phyloP scores from a whole-genome alignment of 2,797 vertebrate genomes.

The Xenopus petersii region DNA sequence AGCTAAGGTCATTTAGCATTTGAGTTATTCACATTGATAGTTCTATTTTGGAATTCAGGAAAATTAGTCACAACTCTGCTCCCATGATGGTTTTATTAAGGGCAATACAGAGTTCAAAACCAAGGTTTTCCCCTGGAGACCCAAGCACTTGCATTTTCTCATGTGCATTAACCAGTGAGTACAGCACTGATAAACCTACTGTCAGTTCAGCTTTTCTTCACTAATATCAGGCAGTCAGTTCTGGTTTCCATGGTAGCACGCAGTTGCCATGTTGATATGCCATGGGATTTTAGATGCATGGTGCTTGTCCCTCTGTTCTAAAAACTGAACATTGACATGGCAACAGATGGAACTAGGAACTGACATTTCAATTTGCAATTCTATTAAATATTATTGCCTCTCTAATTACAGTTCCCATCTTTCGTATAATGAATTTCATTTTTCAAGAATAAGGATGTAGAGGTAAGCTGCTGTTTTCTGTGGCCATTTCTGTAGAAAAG shows the following conservation, averaged over 20 bases:
- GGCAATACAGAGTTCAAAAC: neutral
- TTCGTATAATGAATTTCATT: too few relatives aligned
- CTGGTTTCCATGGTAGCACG: slow-evolving; percentile 37
- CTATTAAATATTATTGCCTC: neutral
- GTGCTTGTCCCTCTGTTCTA: slow-evolving; percentile 1
- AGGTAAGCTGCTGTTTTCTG: too few relatives aligned
- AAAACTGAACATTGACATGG: slow-evolving; percentile 5
- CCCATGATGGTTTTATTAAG: slow-evolving; percentile 2
- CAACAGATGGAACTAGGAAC: slow-evolving; percentile 22
- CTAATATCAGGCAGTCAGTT: slow-evolving; percentile 21
- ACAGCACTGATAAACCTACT: slow-evolving; percentile 18
- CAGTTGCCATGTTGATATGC: slow-evolving; percentile 31
- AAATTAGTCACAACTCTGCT: slow-evolving; percentile 8
- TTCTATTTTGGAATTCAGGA: neutral
- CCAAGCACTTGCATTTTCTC: slow-evolving; percentile 7
- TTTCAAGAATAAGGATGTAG: too few relatives aligned
- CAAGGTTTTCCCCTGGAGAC: slow-evolving; percentile 19
- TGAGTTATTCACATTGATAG: slow-evolving; percentile 5
- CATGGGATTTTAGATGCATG: neutral
- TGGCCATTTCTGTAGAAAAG: too few relatives aligned
- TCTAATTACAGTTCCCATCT: neutral
- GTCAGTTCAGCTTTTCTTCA: slow-evolving; percentile 38
- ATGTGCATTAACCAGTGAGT: slow-evolving; percentile 11
- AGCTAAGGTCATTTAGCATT: slow-evolving; percentile 17
- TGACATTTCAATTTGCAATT: slow-evolving; percentile 8